phyloP scores from a whole-genome alignment of 2,113 vertebrate genomes.

The Dasypus novemcinctus region DNA sequence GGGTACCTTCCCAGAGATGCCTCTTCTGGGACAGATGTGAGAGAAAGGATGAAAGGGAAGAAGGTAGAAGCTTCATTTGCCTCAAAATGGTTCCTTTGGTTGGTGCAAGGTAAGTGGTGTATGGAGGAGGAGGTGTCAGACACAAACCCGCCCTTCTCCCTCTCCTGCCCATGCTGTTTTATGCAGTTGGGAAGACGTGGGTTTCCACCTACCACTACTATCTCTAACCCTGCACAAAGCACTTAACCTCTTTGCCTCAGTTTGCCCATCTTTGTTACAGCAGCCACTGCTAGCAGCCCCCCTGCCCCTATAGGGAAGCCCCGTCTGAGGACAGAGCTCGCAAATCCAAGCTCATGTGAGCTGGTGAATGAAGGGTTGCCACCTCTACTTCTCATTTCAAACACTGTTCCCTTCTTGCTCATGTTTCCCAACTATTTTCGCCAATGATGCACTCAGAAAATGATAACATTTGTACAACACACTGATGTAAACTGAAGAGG shows the following conservation, averaged over 20 bases:
- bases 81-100: background rate
- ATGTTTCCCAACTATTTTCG: background rate
- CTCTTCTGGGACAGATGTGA: background rate
- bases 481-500: background rate
- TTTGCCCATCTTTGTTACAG: background rate
- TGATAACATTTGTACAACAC: background rate
- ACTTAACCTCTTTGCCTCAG: background rate
- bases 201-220: background rate
- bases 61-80: background rate
- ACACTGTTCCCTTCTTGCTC: background rate
- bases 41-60: background rate
- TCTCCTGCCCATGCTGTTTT: background rate
- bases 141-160: background rate
- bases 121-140: background rate
- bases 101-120: background rate
- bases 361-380: background rate
- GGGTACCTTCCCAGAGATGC: background rate
- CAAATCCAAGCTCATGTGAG: accelerated
- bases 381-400: background rate
- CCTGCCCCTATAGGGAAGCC: background rate
- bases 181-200: background rate
- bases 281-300: background rate
- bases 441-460: background rate
- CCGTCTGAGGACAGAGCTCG: background rate
- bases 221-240: background rate